Conservation (phyloP, 1,140 invertebrate genomes). For the Neodiprion lecontei region DNA sequence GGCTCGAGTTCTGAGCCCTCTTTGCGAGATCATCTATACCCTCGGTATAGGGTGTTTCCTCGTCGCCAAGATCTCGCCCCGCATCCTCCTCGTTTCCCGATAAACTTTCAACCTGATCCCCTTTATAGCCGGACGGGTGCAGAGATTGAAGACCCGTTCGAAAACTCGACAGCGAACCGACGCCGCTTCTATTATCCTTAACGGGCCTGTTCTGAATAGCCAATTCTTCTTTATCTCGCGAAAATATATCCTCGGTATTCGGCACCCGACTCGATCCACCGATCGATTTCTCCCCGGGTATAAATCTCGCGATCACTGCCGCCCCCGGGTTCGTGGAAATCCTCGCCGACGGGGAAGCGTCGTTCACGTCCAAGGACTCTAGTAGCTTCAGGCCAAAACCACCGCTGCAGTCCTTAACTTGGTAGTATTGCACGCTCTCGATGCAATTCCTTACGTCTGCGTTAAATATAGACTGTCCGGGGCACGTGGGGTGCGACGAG, state of each 20-base stretch:
- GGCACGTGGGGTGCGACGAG: slow-evolving; percentile 19
- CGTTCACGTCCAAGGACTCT: slow-evolving; percentile 24
- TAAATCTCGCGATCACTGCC: slow-evolving; percentile 17
- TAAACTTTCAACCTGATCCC: background rate
- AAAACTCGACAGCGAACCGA: background rate
- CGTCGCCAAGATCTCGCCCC: background rate
- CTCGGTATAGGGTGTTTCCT: background rate
- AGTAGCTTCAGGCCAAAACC: slow-evolving; percentile 34
- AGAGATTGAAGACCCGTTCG: slow-evolving; percentile 5
- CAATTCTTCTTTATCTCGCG: slow-evolving; percentile 5
- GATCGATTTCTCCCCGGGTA: background rate
- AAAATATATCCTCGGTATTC: background rate
- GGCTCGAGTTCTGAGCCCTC: slow-evolving; percentile 15
- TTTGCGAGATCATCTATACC: slow-evolving; percentile 1
- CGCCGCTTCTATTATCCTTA: background rate
- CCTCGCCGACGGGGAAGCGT: background rate
- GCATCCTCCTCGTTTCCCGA: background rate
- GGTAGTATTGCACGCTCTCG: slow-evolving; percentile 43
- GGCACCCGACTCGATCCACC: background rate
- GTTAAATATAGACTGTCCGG: background rate
- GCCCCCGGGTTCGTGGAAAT: too few relatives aligned
- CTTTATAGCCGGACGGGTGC: background rate
- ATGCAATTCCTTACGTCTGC: slow-evolving; percentile 23
- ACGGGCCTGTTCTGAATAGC: slow-evolving; percentile 23
- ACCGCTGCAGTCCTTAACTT: slow-evolving; percentile 31